A percentile compares a stretch with the other conserved stretches of the same genome.
Conservation (phyloP, 2,888 invertebrate species). For the Argyresthia goedartella region DNA sequence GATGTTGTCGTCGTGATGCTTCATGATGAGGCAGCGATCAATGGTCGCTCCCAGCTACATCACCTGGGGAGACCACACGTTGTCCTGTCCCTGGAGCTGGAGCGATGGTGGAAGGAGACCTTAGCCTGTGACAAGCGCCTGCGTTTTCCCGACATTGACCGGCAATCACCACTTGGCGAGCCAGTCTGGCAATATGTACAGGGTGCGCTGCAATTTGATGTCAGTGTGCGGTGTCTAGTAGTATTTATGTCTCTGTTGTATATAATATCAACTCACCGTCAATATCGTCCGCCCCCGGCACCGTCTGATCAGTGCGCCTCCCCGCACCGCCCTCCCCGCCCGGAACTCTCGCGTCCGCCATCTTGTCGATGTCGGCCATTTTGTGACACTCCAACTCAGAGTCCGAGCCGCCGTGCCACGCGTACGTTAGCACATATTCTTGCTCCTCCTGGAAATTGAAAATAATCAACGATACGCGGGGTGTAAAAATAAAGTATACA, state of each 20-base stretch:
- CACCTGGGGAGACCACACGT: too few relatives aligned
- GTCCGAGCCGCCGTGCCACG: slow-evolving; percentile 72
- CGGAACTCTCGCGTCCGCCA: slow-evolving; percentile 50
- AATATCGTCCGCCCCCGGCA: slow-evolving; percentile 37
- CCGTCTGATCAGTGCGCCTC: slow-evolving; percentile 46
- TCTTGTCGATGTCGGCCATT: slow-evolving; percentile 29
- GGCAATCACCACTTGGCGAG: too few relatives aligned
- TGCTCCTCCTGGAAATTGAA: slow-evolving; percentile 46
- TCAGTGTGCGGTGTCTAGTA: too few relatives aligned
- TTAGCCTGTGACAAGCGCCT: too few relatives aligned
- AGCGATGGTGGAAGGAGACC: too few relatives aligned
- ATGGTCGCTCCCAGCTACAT: too few relatives aligned
- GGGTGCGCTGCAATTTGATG: too few relatives aligned
- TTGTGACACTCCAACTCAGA: slow-evolving; percentile 31
- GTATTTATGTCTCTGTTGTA: not conserved
- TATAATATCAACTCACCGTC: slow-evolving; percentile 32
- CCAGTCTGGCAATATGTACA: too few relatives aligned
- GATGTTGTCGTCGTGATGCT: too few relatives aligned
- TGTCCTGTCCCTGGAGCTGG: too few relatives aligned
- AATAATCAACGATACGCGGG: not conserved
- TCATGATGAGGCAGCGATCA: too few relatives aligned
- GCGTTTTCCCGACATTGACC: too few relatives aligned
- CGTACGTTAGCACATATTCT: slow-evolving; percentile 53
- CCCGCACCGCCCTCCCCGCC: slow-evolving; percentile 25
- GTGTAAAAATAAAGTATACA: not conserved